Base-by-base conservation (phyloP, 2,113 vertebrate species). In the Abramis brama region DNA sequence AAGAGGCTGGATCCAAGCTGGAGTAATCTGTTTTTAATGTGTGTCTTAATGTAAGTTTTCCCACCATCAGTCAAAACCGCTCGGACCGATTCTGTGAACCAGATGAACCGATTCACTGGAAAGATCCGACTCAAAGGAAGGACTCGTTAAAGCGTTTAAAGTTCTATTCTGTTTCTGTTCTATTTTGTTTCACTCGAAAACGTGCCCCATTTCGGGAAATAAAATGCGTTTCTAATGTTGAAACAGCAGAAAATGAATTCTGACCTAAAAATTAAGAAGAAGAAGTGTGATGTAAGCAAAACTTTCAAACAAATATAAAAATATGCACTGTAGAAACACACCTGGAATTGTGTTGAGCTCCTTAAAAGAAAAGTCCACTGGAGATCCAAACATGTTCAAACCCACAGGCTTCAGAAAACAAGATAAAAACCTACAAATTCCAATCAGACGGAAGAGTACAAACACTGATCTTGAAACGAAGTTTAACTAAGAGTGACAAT, bases 291-390 rank as follows among this genome's bases (percentile, higher is more conserved):
- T 13, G 11, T 21, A 70, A 70, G 30, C 17, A 36, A 75, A 36
- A 57, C 9, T 33, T 64, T 25, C 23, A 23, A 19, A 23, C 1
- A 17, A 0, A 15, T 13, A 6, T 59, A 23, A 66, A 30, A 36
- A 19, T 5, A 36, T 83, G 19, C 23, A 64, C n/a, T 23, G 15
- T 11, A 25, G 30, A 59, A 39, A 77, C 59, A 57, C 89, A 96
- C 94, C 95, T 95, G 92, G 88, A 80, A 94, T 59, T 64, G 92
- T 82, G 0, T 86, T 92, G 89, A 96, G 89, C 82, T 90, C 92
- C 89, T 90, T 94, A 89, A 95, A 95, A 75, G 95, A 95, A 86
- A 91, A 95, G 84, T 96, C 95, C 81, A 95, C 88, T 15, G 95
- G 93, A 68, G 94, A 91, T 6, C 73, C 88, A 57, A 83, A 85